Conservation (phyloP, 2,888 invertebrate genomes). For the Agonopterix arenella region DNA sequence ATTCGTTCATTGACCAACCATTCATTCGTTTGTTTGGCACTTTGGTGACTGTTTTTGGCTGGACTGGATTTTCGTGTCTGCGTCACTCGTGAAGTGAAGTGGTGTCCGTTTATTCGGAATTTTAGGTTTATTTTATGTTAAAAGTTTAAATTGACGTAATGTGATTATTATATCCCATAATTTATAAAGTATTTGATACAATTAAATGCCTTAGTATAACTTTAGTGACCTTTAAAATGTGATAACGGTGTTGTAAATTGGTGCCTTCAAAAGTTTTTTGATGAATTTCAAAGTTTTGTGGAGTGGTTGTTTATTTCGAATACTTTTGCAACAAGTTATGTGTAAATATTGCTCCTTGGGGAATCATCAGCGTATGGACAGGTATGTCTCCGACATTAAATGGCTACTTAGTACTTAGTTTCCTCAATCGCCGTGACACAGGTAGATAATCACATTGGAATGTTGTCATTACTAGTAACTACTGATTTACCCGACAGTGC, state of each 20-base stretch:
- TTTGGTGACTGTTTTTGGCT: too few species aligned
- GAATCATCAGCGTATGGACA: not conserved
- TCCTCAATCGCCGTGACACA: slow-evolving; percentile 2
- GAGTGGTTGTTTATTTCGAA: slow-evolving; percentile 12
- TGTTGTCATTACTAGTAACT: slow-evolving; percentile 5
- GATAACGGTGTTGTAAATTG: slow-evolving; percentile 28
- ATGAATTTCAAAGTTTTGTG: slow-evolving; percentile 34
- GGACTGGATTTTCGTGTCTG: slow-evolving; percentile 18
- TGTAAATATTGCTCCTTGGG: slow-evolving; percentile 2
- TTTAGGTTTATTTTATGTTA: slow-evolving; percentile 3
- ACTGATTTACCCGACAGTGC: slow-evolving; percentile 2
- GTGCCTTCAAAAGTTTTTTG: slow-evolving; percentile 57
- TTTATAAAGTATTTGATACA: slow-evolving; percentile 1
- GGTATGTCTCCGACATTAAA: slow-evolving; percentile 1
- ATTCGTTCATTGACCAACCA: not conserved
- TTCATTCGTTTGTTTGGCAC: not conserved
- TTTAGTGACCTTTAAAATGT: slow-evolving; percentile 18
- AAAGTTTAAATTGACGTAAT: slow-evolving; percentile 3
- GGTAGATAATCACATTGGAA: slow-evolving; percentile 11
- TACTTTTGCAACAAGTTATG: slow-evolving; percentile 4
- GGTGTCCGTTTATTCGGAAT: slow-evolving; percentile 9
- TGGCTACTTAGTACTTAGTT: not conserved
- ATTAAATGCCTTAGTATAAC: slow-evolving; percentile 17
- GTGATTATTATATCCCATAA: slow-evolving; percentile 1
- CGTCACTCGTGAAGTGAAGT: slow-evolving; percentile 24